These are phyloP conservation scores for Ptilonorhynchus violaceus DNA, from an alignment of 2,113 vertebrate species.

Conservation along the genomic window DNA sequence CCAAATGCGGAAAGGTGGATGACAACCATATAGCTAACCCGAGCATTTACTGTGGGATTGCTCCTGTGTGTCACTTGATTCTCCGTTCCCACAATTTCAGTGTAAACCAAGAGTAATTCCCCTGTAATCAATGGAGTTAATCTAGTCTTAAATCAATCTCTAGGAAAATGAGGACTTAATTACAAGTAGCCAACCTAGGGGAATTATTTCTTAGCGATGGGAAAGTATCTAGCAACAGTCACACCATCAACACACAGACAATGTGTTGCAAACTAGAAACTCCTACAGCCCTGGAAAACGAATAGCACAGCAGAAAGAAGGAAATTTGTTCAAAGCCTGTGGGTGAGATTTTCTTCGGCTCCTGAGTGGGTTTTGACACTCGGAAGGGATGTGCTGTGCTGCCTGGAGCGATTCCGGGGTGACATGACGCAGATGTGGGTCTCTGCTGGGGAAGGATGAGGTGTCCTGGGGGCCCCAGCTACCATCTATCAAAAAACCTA, in stretches of 20 bases:
- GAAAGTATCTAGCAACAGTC: not conserved
- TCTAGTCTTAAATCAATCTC: not conserved
- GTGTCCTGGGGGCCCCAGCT: not conserved
- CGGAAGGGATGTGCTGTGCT: not conserved
- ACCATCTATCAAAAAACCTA: not conserved
- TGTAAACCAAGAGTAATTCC: not conserved
- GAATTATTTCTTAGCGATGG: not conserved
- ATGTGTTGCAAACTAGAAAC: not conserved
- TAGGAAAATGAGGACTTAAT: not conserved
- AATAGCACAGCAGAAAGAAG: not conserved
- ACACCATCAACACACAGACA: not conserved
- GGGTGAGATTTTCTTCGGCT: constrained; percentile 8
- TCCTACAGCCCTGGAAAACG: not conserved
- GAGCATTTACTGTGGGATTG: not conserved
- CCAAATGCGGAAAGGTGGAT: not conserved
- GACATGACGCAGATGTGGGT: not conserved
- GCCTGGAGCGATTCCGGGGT: not conserved
- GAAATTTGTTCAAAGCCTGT: not conserved
- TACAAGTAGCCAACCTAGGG: not conserved
- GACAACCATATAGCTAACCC: not conserved
- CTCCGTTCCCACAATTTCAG: not conserved
- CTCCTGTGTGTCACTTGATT: not conserved
- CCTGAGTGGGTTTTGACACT: not conserved
- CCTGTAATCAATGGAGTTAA: not conserved
- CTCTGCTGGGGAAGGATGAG: not conserved